Percentiles rank a stretch among this genome's conserved stretches.
These are phyloP conservation scores for Luehdorfia chinensis DNA, from an alignment of 1,140 invertebrate species.

Conservation along the genomic window DNA sequence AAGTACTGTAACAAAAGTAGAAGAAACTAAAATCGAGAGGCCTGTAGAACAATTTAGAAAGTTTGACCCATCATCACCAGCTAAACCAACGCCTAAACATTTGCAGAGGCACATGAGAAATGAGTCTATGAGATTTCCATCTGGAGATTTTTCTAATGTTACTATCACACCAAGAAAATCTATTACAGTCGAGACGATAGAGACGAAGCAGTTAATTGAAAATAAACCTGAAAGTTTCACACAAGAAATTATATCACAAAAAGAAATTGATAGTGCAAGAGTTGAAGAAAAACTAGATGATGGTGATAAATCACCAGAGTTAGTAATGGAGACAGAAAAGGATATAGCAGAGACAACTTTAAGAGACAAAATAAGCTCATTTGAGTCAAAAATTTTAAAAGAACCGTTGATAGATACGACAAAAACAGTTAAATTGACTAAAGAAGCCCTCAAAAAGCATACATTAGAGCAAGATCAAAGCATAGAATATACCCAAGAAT, in stretches of 20 bases:
- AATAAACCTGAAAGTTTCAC: slow-evolving; percentile 47
- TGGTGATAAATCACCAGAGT: slow-evolving; percentile 62
- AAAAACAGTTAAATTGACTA: slow-evolving; percentile 70
- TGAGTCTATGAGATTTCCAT: slow-evolving; percentile 75
- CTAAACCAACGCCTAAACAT: slow-evolving; percentile 73
- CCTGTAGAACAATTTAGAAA: slow-evolving; percentile 62
- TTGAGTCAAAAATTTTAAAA: slow-evolving; percentile 68
- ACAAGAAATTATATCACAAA: slow-evolving; percentile 64
- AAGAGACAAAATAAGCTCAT: slow-evolving; percentile 70
- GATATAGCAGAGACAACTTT: slow-evolving; percentile 71
- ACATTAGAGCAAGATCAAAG: slow-evolving; percentile 71
- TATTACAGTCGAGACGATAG: slow-evolving; percentile 54
- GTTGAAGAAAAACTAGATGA: slow-evolving; percentile 69
- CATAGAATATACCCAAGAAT: slow-evolving; percentile 75
- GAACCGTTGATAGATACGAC: slow-evolving; percentile 60
- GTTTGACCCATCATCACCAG: slow-evolving; percentile 64
- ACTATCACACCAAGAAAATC: slow-evolving; percentile 72
- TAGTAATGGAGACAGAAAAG: slow-evolving; percentile 55
- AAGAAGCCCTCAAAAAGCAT: slow-evolving; percentile 75
- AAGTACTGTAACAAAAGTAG: slow-evolving; percentile 37
- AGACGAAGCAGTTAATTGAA: slow-evolving; percentile 51
- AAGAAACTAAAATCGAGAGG: slow-evolving; percentile 52
- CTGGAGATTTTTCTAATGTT: slow-evolving; percentile 74
- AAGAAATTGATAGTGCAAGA: slow-evolving; percentile 64
- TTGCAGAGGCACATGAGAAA: slow-evolving; percentile 75